Evolutionary conservation across 2,797 vertebrate genomes (phyloP).

Genomic region (Nyctibius grandis): DNA sequence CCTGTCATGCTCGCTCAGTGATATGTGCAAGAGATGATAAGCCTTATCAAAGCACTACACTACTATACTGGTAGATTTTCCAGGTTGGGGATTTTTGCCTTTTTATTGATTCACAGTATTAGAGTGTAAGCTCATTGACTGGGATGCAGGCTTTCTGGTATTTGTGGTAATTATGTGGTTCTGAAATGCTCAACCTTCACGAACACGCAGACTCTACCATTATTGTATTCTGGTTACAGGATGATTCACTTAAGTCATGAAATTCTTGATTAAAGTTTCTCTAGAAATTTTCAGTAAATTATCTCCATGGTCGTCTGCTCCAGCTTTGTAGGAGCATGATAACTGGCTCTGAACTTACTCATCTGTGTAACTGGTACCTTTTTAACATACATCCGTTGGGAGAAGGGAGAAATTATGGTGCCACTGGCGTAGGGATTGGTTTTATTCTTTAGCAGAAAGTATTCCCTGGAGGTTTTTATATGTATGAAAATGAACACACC

Average conservation of each 20-base stretch:
- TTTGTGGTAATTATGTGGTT: background rate
- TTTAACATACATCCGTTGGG: rapidly evolving
- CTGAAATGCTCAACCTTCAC: background rate
- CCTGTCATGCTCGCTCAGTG: background rate
- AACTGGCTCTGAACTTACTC: background rate
- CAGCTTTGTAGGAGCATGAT: background rate
- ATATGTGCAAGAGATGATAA: background rate
- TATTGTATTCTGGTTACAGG: background rate
- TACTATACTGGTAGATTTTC: background rate
- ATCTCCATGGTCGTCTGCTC: background rate
- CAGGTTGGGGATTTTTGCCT: background rate
- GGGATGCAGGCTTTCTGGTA: background rate
- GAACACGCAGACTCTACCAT: background rate
- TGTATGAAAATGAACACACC: background rate
- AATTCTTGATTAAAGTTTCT: background rate
- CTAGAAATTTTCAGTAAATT: background rate
- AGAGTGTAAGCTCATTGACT: background rate
- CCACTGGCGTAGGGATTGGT: background rate
- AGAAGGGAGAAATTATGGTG: background rate
- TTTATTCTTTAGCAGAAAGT: background rate
- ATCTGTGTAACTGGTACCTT: background rate
- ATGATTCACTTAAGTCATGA: background rate
- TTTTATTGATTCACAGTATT: background rate
- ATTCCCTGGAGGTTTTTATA: background rate
- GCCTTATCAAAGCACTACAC: background rate